These are phyloP conservation scores for Macrotus californicus DNA, from an alignment of 2,113 vertebrate species.

Conservation along the genomic window DNA sequence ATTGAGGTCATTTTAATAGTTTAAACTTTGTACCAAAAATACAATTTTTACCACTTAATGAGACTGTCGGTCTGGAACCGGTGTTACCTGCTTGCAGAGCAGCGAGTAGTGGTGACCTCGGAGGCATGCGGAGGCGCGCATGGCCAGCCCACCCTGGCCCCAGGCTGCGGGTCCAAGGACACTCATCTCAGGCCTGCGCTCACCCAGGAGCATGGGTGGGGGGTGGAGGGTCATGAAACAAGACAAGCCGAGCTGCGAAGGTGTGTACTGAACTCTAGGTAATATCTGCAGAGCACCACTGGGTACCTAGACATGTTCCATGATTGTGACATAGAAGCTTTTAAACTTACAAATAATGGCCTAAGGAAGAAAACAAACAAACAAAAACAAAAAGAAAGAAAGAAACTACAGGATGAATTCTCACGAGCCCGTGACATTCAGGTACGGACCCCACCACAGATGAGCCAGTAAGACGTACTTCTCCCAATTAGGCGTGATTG, in stretches of 20 bases:
- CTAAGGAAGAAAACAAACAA: background rate
- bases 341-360: background rate
- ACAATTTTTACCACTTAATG: background rate
- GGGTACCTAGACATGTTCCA: background rate
- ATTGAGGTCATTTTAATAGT: background rate
- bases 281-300: background rate
- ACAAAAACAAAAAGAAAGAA: too few relatives aligned
- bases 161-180: too few relatives aligned
- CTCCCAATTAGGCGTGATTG: background rate
- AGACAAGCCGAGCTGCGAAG: rapidly evolving
- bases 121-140: too few relatives aligned
- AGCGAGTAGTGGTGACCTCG: background rate
- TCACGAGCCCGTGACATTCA: background rate
- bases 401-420: background rate
- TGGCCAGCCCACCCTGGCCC: too few relatives aligned
- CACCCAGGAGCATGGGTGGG: too few relatives aligned
- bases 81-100: background rate
- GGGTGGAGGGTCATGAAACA: too few relatives aligned
- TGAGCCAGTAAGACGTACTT: background rate
- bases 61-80: background rate
- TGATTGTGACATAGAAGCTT: background rate
- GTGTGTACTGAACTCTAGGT: background rate
- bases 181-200: too few relatives aligned
- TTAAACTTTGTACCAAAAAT: background rate
- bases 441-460: background rate